phyloP scores from a whole-genome alignment of 2,888 invertebrate genomes.

The Blomia tropicalis region DNA sequence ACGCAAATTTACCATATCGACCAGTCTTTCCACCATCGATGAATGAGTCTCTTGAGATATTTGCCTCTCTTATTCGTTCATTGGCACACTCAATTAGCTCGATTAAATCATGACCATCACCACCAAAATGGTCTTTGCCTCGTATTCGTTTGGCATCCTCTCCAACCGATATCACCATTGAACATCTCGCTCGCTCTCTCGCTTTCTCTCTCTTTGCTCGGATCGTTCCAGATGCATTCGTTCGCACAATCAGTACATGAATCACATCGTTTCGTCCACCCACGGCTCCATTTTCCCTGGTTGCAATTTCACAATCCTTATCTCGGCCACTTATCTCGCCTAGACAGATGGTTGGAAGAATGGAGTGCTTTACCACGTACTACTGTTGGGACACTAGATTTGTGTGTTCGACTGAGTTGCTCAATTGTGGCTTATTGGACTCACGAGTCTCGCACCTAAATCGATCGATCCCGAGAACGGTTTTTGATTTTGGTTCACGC shows the following conservation, averaged over 20 bases:
- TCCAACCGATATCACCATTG: background rate
- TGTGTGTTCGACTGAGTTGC: no score
- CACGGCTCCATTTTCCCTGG: background rate
- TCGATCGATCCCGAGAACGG: no score
- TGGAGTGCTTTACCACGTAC: background rate
- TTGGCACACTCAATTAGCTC: constrained; percentile 9
- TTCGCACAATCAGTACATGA: no score
- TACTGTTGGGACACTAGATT: no score
- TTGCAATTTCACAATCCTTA: background rate
- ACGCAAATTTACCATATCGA: no score
- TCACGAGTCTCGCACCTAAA: no score
- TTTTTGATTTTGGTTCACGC: no score
- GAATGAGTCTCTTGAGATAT: background rate
- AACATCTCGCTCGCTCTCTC: background rate
- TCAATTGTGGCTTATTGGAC: no score
- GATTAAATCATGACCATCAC: constrained; percentile 12
- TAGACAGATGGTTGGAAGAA: constrained; percentile 14
- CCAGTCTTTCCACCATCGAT: no score
- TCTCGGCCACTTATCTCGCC: background rate
- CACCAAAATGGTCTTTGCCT: no score
- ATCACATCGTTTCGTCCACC: background rate
- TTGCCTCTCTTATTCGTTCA: background rate
- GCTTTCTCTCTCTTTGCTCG: no score
- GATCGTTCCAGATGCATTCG: background rate
- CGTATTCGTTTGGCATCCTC: background rate